Evolutionary conservation across 2,888 invertebrate species (phyloP).

Genomic region (Melipona beecheii): DNA sequence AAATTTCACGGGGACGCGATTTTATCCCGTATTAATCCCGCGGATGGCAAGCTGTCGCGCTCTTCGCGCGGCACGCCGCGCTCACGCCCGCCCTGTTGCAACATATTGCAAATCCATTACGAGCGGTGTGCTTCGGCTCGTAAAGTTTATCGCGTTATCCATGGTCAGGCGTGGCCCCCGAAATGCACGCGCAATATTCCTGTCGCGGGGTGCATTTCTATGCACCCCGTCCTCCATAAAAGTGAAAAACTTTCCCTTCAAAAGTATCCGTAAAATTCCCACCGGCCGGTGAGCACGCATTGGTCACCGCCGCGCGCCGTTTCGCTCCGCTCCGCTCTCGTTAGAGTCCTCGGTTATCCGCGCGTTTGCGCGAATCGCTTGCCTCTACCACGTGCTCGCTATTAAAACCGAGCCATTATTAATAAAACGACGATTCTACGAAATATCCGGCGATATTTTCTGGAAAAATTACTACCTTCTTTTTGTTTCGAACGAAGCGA

Average conservation of each 20-base stretch:
- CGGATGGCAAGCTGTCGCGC: conserved; percentile 63
- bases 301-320: background rate
- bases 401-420: background rate
- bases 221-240: conserved; percentile 65
- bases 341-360: conserved; percentile 10
- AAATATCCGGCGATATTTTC: background rate
- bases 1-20: conserved; percentile 44
- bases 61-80: conserved; percentile 53
- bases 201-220: conserved; percentile 67
- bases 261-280: conserved; percentile 58
- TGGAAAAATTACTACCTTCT: background rate
- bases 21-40: conserved; percentile 66
- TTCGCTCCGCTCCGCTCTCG: background rate
- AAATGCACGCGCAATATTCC: conserved; percentile 66
- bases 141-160: conserved; percentile 74
- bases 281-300: conserved; percentile 5
- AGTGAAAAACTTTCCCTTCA: conserved; percentile 66
- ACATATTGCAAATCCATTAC: conserved; percentile 76
- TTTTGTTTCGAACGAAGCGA: background rate
- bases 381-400: background rate
- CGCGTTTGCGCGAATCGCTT: conserved; percentile 9
- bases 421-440: background rate
- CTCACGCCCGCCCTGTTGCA: conserved; percentile 52
- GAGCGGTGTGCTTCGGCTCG: conserved; percentile 65
- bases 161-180: conserved; percentile 65